These are phyloP conservation scores for Timema cristinae DNA, from an alignment of 2,888 invertebrate genomes.

Conservation along the genomic window DNA sequence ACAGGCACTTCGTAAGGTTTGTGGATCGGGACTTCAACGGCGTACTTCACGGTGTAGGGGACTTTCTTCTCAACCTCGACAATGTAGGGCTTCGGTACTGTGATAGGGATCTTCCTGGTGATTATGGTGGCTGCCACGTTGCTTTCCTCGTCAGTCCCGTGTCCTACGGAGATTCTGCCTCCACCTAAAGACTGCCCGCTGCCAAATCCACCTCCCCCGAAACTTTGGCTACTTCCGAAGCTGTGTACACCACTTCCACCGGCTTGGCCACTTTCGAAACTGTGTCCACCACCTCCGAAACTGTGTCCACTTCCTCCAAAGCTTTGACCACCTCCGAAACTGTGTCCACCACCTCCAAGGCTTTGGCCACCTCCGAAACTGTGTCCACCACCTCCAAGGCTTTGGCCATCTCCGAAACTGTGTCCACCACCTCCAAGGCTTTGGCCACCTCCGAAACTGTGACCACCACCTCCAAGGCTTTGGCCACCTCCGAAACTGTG, in stretches of 20 bases:
- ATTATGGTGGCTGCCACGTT: slow-evolving; percentile 26
- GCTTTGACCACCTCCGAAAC: not conserved
- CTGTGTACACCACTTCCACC: not conserved
- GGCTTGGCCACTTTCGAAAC: not conserved
- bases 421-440: too few relatives aligned
- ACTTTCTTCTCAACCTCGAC: slow-evolving; percentile 41
- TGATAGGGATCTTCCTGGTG: slow-evolving; percentile 27
- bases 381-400: not conserved
- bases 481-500: too few relatives aligned
- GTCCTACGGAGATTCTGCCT: not conserved
- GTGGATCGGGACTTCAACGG: slow-evolving; percentile 54
- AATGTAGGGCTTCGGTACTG: slow-evolving; percentile 43
- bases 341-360: not conserved
- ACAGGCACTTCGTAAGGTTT: slow-evolving; percentile 66
- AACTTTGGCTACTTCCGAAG: not conserved
- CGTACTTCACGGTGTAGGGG: slow-evolving; percentile 44
- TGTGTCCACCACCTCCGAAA: not conserved
- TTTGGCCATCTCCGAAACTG: too few relatives aligned
- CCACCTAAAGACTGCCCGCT: not conserved
- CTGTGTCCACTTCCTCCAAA: not conserved
- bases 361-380: not conserved
- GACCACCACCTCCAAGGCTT: too few relatives aligned
- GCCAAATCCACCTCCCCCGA: not conserved
- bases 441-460: too few relatives aligned
- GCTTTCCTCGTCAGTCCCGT: slow-evolving; percentile 19